Conservation (phyloP, 2,888 invertebrate species). For the Galeruca laticollis region DNA sequence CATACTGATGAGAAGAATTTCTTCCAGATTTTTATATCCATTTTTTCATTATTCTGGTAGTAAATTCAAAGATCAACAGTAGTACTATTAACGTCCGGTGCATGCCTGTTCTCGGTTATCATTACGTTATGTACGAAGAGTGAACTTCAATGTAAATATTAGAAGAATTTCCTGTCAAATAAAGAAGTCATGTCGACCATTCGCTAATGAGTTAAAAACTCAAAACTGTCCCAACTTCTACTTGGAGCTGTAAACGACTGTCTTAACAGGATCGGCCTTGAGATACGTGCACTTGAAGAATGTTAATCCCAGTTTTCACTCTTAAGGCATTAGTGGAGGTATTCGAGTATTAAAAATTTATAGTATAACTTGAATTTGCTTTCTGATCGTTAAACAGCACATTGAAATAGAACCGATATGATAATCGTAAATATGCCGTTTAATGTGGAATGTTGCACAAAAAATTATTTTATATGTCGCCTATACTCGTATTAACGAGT, state of each 20-base stretch:
- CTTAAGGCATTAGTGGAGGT: slow-evolving; percentile 6
- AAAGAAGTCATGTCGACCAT: not conserved
- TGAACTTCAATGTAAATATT: not conserved
- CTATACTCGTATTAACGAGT: no score
- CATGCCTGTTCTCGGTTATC: not conserved
- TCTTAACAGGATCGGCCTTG: slow-evolving; percentile 4
- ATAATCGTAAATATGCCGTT: not conserved
- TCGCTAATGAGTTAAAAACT: slow-evolving; percentile 10
- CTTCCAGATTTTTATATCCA: not conserved
- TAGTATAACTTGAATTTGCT: not conserved
- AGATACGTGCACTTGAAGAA: slow-evolving; percentile 1
- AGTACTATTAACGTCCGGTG: not conserved
- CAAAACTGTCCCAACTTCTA: slow-evolving; percentile 4
- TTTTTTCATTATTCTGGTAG: not conserved
- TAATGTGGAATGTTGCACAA: not conserved
- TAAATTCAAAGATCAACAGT: not conserved
- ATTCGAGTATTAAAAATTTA: slow-evolving; percentile 1
- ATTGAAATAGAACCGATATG: not conserved
- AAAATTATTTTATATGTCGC: no score
- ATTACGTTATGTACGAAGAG: slow-evolving; percentile 1
- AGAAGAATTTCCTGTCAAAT: slow-evolving; percentile 2
- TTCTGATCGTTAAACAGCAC: not conserved
- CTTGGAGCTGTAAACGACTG: not conserved
- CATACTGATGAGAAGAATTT: no score
- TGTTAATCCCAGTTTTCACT: slow-evolving; percentile 1